Conservation (phyloP, 2,113 vertebrate species). For the Caretta caretta region DNA sequence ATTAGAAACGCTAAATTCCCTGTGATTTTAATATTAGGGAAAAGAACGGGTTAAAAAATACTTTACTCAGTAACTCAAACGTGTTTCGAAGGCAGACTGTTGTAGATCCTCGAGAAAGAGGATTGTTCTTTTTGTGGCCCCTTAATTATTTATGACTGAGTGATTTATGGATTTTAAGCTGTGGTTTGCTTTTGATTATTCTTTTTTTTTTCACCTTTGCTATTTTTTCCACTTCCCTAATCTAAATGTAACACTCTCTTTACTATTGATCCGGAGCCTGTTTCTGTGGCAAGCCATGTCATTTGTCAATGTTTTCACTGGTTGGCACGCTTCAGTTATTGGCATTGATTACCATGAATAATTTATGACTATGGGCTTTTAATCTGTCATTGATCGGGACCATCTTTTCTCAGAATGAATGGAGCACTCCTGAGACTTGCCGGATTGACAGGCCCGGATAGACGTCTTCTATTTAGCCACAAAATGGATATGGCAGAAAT, state of each 20-base stretch:
- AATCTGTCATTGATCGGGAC: slow-evolving; percentile 35
- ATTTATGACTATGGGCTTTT: slow-evolving; percentile 44
- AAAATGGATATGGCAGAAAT: background rate
- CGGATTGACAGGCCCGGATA: background rate
- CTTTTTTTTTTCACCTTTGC: background rate
- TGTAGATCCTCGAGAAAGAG: slow-evolving; percentile 11
- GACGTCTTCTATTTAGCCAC: background rate
- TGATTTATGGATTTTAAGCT: slow-evolving; percentile 53
- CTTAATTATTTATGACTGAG: slow-evolving; percentile 25
- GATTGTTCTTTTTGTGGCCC: background rate
- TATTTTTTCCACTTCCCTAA: background rate
- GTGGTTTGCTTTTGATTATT: slow-evolving; percentile 11
- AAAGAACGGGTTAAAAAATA: background rate
- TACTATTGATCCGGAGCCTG: slow-evolving; percentile 42
- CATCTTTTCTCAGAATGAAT: background rate
- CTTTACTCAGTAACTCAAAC: background rate
- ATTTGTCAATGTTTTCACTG: slow-evolving; percentile 40
- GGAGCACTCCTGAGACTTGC: background rate
- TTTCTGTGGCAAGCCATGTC: slow-evolving; percentile 37
- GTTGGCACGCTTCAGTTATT: slow-evolving; percentile 23
- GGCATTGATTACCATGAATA: slow-evolving; percentile 54
- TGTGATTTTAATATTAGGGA: background rate
- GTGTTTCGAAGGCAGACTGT: background rate
- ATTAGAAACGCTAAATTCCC: background rate
- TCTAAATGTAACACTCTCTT: slow-evolving; percentile 42